Evolutionary conservation across 2,113 vertebrate species (phyloP).

Genomic region (Asarcornis scutulata): DNA sequence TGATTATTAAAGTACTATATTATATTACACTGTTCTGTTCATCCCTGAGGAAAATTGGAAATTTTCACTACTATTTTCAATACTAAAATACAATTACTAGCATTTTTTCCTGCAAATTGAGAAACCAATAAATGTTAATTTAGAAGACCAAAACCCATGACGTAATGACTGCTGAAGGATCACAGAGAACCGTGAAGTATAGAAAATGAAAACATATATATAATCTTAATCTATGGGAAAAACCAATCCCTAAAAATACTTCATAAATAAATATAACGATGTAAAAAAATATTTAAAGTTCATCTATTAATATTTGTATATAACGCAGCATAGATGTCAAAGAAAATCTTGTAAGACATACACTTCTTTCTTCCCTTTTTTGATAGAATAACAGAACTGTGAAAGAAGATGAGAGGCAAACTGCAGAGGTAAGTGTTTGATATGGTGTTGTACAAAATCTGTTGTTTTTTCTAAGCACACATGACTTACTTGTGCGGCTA

Average conservation of each 20-base stretch:
- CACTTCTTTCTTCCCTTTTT: not conserved
- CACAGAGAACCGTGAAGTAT: not conserved
- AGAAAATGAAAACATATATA: not conserved
- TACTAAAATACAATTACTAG: not conserved
- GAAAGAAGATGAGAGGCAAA: slow-evolving; percentile 46
- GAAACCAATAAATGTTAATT: not conserved
- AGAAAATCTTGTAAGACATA: not conserved
- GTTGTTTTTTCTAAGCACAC: not conserved
- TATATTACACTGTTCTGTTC: not conserved
- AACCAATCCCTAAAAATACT: not conserved
- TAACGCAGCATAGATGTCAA: not conserved
- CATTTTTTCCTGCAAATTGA: not conserved
- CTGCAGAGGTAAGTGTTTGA: slow-evolving; percentile 37
- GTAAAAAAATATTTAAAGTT: not conserved
- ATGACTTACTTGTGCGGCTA: not conserved
- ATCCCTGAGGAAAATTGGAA: not conserved
- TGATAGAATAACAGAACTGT: slow-evolving; percentile 48
- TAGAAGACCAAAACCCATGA: not conserved
- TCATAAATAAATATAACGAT: not conserved
- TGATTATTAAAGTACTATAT: not conserved
- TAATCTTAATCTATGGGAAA: not conserved
- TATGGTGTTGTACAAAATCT: not conserved
- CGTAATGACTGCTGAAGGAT: not conserved
- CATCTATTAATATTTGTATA: not conserved
- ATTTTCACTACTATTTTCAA: not conserved